These are phyloP conservation scores for Stictocephala bisonia DNA, from an alignment of 2,888 invertebrate species.

Conservation along the genomic window DNA sequence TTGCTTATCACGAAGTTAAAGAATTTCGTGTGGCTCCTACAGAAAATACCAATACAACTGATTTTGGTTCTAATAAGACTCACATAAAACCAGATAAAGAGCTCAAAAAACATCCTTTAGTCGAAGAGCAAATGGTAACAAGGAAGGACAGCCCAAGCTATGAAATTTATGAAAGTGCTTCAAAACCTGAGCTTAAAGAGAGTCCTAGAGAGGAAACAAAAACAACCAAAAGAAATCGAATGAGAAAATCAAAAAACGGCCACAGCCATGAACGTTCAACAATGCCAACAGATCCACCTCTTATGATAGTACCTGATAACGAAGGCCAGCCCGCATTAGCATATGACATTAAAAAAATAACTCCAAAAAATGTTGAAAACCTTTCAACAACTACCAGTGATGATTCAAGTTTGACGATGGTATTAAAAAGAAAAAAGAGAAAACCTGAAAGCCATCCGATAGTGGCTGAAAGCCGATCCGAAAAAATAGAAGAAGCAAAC, in stretches of 20 bases:
- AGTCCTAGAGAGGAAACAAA: too few species aligned
- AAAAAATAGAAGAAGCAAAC: constrained; percentile 57
- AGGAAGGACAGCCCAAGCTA: too few species aligned
- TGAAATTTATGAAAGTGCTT: too few species aligned
- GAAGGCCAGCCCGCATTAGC: not conserved
- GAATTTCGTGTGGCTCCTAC: constrained; percentile 64
- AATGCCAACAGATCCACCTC: not conserved
- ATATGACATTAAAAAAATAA: constrained; percentile 36
- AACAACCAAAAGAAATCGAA: too few species aligned
- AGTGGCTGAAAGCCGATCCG: not conserved
- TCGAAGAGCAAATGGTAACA: too few species aligned
- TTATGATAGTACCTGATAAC: not conserved
- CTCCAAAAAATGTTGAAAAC: not conserved
- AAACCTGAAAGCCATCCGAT: constrained; percentile 1
- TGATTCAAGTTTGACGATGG: not conserved
- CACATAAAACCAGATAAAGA: too few species aligned
- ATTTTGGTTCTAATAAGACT: too few species aligned
- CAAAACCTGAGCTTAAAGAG: too few species aligned
- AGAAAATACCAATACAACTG: too few species aligned
- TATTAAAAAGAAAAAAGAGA: constrained; percentile 22
- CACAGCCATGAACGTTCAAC: too few species aligned
- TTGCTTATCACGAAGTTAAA: constrained; percentile 76
- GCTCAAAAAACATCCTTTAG: too few species aligned
- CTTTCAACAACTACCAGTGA: not conserved
- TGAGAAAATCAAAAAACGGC: too few species aligned